These are phyloP conservation scores for Dipodomys stephensi DNA, from an alignment of 2,113 vertebrate species.

Conservation along the genomic window DNA sequence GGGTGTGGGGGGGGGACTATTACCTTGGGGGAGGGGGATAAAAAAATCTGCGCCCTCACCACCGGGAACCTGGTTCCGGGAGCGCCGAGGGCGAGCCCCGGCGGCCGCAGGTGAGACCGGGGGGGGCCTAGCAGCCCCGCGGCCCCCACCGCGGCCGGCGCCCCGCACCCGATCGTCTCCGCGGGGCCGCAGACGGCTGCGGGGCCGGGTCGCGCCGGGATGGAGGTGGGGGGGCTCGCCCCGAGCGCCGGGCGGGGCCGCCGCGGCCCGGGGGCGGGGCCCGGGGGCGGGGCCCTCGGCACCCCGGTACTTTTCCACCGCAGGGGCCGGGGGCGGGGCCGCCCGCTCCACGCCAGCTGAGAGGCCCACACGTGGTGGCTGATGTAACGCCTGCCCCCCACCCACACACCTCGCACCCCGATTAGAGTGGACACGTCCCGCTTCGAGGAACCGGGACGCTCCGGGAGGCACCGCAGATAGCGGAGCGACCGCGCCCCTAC, in stretches of 20 bases:
- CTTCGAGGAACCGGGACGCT: constrained; percentile 53
- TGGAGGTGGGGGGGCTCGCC: constrained; percentile 62
- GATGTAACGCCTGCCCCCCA: constrained; percentile 74
- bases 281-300: constrained; percentile 67
- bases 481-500: constrained; percentile 54
- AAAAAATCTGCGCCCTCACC: not conserved
- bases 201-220: not conserved
- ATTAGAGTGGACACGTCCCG: constrained; percentile 50
- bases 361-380: constrained; percentile 78
- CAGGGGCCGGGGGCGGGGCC: constrained; percentile 74
- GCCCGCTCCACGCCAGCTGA: constrained; percentile 59
- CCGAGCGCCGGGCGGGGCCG: constrained; percentile 48
- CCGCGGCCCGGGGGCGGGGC: constrained; percentile 65
- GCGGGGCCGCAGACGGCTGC: not conserved
- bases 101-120: constrained; percentile 73
- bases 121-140: constrained; percentile 44
- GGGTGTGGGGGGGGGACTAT: not conserved
- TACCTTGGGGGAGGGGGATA: not conserved
- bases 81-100: not conserved
- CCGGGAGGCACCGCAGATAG: not conserved
- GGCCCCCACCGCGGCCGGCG: constrained; percentile 1
- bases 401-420: not conserved
- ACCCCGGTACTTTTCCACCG: constrained; percentile 81
- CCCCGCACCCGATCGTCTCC: constrained; percentile 12
- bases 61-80: not conserved